Base-by-base conservation (phyloP, 1,140 invertebrate species). In the Bathynomus jamesi region DNA sequence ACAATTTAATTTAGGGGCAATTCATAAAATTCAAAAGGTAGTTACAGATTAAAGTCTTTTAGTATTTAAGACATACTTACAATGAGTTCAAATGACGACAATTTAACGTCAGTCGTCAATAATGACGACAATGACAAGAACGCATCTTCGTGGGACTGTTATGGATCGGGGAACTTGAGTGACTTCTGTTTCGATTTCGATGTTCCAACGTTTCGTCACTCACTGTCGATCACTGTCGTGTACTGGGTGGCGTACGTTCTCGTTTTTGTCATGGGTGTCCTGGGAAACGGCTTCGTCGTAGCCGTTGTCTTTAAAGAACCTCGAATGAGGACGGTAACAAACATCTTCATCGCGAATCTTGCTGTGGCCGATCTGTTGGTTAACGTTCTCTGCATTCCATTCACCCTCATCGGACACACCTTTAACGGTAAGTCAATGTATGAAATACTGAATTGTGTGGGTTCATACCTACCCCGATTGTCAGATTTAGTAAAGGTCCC, bases 311-410 rank as follows among this genome's bases (percentile, higher is more conserved):
- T 78, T n/a, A 75, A 82, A 4, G 80, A 80, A 0, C 46, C 67
- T 28, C 65, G 60, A 29, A 74, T 77, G 72, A 68, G 67, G 28
- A 71, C 66, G 30, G 93, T 95, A 32, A 96, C 94, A 73, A 96
- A 96, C 83, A 95, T 92, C 82, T 96, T 97, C 83, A 95, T 97
- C 78, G 92, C 95, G 78, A 98, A 97, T 83, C 85, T 98, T 76
- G 95, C 95, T 1, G 86, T 96, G 11, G 94, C 95, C 67, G 95
- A 97, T 82, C 91, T 97, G 60, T 86, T 97, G 67, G 94, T 98
- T 70, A 90, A 96, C 78, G 87, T 95, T 7, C 94, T 96, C 83
- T 96, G 94, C 81, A 83, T 97, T 65, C 94, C 94, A 0, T 91
- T 93, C 3, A 97, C 93, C 0, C 86, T 97, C 67, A 89, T 96